Conservation (phyloP, 2,888 invertebrate genomes). For the Heliconius erato region DNA sequence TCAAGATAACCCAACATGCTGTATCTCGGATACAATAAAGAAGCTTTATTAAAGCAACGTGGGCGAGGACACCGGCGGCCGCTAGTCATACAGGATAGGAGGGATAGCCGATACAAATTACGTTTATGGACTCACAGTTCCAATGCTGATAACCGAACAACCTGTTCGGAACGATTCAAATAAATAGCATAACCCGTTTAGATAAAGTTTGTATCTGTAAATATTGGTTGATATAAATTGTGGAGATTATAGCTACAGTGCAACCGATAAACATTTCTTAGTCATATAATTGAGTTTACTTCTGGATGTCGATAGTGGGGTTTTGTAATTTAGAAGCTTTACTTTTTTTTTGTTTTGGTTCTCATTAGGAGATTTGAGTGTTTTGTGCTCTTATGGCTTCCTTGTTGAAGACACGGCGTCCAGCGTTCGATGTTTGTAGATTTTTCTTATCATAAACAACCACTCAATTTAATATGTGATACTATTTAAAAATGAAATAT, state of each 20-base stretch:
- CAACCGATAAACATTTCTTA: constrained; percentile 63
- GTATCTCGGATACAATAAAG: constrained; percentile 45
- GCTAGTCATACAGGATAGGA: constrained; percentile 49
- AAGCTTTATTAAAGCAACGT: constrained; percentile 49
- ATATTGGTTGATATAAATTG: constrained; percentile 78
- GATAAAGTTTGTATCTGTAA: constrained; percentile 80
- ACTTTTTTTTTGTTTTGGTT: neutral
- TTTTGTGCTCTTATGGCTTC: neutral
- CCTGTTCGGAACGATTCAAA: constrained; percentile 79
- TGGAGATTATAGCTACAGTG: constrained; percentile 69
- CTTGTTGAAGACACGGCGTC: neutral
- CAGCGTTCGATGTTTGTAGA: neutral
- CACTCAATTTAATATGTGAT: neutral
- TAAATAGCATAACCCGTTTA: constrained; percentile 80
- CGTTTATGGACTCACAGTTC: constrained; percentile 77
- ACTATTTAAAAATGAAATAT: neutral
- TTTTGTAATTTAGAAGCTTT: constrained; percentile 10
- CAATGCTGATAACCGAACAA: constrained; percentile 76
- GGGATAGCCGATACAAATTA: constrained; percentile 78
- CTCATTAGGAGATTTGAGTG: constrained; percentile 12
- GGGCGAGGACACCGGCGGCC: constrained; percentile 51
- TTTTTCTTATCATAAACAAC: neutral
- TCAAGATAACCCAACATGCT: constrained; percentile 13
- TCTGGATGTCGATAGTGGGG: constrained; percentile 56
- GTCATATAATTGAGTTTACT: constrained; percentile 62